Base-by-base conservation (phyloP, 2,888 invertebrate genomes). In the Trichopoda pennipes region DNA sequence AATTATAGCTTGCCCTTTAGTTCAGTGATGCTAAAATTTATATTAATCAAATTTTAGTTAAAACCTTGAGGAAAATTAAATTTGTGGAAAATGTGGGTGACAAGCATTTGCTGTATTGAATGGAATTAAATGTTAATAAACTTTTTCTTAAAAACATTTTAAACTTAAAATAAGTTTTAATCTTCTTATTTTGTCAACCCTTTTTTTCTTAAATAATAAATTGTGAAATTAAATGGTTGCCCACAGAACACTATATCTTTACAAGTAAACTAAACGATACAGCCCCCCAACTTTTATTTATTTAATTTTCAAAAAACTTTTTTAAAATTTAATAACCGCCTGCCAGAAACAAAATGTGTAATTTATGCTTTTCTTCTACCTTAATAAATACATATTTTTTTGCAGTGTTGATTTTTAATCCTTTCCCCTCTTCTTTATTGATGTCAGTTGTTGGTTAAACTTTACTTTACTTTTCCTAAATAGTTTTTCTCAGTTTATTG, bases 301-400 rank as follows among this genome's bases (percentile, higher is more conserved):
- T 10, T 47, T 3, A 38, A 42, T 53, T 63, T 55, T 4, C 32
- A n/a, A n/a, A 14, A 28, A 21, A 9, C n/a, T 23, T 9, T 7
- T 14, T 28, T 21, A 19, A 49, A 75, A 28, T 38, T 49, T 19
- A 53, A 44, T 49, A 3, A 56, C 28, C 9, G 32, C 17, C 32
- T 51, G 58, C 32, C 17, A 76, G n/a, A 4, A 61, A 42, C 8
- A 19, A 70, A 56, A 56, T 38, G 23, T 49, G 49, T 64, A 56
- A 77, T 19, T 68, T n/a, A 16, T 17, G 21, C 38, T 12, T 17
- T 23, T 56, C 3, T 6, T 70, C 56, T 32, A 56, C 55, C 44
- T 32, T 14, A 17, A 64, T 51, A 19, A 58, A 10, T 0, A 47
- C 38, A 47, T 21, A 21, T 51, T 66, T 8, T 38, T 75, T 19